These are phyloP conservation scores for Ailurus styani DNA, from an alignment of 2,113 vertebrate species.

Conservation along the genomic window DNA sequence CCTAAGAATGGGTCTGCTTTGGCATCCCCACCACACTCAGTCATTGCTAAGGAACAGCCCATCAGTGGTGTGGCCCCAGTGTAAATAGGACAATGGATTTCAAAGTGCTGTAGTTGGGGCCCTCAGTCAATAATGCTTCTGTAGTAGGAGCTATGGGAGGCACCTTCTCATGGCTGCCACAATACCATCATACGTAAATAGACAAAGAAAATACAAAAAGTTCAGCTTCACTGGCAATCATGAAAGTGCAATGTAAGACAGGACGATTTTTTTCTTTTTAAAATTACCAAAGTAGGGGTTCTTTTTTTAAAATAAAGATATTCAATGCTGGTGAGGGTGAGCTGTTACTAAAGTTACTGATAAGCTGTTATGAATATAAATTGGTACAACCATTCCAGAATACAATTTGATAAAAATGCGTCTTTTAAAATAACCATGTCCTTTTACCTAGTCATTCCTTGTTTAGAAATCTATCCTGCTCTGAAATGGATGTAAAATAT, in stretches of 20 bases:
- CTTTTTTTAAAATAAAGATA: background rate
- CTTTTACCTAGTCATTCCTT: background rate
- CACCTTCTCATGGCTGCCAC: background rate
- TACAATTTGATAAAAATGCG: background rate
- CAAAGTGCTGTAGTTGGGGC: background rate
- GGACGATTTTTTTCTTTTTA: background rate
- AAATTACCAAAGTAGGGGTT: background rate
- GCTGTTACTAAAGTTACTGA: background rate
- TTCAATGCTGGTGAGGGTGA: background rate
- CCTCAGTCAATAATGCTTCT: background rate
- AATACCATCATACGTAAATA: background rate
- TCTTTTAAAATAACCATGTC: background rate
- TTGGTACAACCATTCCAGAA: background rate
- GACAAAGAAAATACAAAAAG: background rate
- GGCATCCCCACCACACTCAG: background rate
- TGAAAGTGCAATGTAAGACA: background rate
- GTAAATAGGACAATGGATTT: background rate
- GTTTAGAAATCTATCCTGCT: background rate
- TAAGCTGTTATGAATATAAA: background rate
- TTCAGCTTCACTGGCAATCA: background rate
- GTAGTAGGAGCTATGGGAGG: background rate
- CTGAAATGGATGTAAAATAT: background rate
- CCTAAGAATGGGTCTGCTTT: background rate
- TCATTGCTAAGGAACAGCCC: background rate
- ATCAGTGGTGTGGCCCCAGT: fast-evolving